Percentiles rank a stretch among this genome's conserved stretches.
Evolutionary conservation across 1,140 invertebrate species (phyloP).

Genomic region (Leguminivora glycinivorella): DNA sequence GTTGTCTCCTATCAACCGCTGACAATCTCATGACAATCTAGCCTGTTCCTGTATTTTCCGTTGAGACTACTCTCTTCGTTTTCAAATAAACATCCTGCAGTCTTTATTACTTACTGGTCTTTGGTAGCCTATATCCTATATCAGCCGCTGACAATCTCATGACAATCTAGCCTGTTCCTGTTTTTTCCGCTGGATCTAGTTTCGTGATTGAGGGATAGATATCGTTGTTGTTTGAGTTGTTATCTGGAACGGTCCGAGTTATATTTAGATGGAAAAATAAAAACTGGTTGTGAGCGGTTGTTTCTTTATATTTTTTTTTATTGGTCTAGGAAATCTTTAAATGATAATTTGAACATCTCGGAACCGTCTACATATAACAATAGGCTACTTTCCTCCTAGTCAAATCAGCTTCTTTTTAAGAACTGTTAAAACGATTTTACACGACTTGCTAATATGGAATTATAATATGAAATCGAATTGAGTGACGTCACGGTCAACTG

Average conservation of each 20-base stretch:
- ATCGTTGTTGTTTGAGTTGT: not conserved
- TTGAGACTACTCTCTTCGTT: not conserved
- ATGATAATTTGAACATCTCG: no score
- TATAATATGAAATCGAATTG: no score
- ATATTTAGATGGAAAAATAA: not conserved
- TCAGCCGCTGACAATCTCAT: not conserved
- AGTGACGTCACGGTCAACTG: no score
- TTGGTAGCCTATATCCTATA: constrained; percentile 2
- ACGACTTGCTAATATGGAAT: no score
- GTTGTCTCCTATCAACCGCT: not conserved
- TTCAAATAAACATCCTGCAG: not conserved
- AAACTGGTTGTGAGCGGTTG: no score
- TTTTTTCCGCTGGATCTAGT: constrained; percentile 18
- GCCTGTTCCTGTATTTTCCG: no score
- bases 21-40: not conserved
- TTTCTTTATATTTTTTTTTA: no score
- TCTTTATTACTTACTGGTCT: not conserved
- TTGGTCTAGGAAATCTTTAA: no score
- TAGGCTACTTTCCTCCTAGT: no score
- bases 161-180: not conserved
- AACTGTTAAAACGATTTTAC: no score
- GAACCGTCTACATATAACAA: no score
- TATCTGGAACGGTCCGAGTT: not conserved
- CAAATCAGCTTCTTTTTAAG: no score
- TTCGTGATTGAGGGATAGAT: constrained; percentile 21